These are phyloP conservation scores for Drosophila ogumai DNA, from an alignment of 1,140 invertebrate species.

Conservation along the genomic window DNA sequence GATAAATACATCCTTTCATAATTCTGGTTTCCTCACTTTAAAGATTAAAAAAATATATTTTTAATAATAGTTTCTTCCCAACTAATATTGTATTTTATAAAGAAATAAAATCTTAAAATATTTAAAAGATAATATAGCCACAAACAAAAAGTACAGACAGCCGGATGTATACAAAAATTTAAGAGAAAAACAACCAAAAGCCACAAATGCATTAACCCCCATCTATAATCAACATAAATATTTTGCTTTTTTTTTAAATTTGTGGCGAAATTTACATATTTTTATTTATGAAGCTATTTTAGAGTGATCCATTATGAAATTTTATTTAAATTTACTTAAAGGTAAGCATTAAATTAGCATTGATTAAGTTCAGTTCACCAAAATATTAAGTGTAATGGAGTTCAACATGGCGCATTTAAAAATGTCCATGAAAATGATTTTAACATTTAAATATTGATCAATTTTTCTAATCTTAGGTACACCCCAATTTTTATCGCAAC, in stretches of 20 bases:
- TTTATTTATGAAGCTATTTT: background rate
- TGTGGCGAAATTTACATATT: background rate
- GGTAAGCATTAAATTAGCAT: background rate
- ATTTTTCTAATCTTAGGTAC: background rate
- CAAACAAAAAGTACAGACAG: background rate
- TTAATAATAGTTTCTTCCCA: background rate
- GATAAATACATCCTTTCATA: constrained; percentile 31
- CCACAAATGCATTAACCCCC: background rate
- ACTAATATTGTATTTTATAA: background rate
- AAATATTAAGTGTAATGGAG: background rate
- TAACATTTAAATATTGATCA: background rate
- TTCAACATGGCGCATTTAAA: background rate
- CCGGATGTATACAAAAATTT: background rate
- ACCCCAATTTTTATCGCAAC: background rate
- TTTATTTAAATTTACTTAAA: background rate
- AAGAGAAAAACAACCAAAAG: background rate
- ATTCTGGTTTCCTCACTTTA: background rate
- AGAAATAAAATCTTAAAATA: background rate
- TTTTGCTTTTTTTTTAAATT: background rate
- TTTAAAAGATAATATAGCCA: background rate
- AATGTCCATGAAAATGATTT: background rate
- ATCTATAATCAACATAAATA: background rate
- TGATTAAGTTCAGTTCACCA: too few relatives aligned
- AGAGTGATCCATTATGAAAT: background rate
- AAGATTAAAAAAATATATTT: background rate